Conservation (phyloP, 2,113 vertebrate species). For the Oplegnathus fasciatus region DNA sequence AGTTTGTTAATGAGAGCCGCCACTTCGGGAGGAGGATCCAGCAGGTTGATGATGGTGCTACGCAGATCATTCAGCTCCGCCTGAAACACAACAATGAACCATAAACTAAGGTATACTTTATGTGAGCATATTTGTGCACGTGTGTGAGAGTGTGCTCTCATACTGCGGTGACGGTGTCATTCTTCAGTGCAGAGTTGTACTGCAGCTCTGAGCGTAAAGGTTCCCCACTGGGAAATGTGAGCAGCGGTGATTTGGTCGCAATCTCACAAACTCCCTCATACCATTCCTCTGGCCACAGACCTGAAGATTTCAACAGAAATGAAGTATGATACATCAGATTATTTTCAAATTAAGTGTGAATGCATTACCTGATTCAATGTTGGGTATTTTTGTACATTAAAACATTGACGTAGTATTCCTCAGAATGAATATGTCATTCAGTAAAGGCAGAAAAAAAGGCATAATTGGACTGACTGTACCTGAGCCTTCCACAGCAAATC, state of each 20-base stretch:
- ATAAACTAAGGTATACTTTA: neutral
- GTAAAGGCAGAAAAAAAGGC: neutral
- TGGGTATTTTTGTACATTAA: neutral
- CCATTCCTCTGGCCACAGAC: slow-evolving; percentile 99
- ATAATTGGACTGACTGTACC: slow-evolving; percentile 79
- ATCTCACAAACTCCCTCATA: slow-evolving; percentile 99
- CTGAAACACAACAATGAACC: slow-evolving; percentile 71
- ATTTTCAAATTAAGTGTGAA: neutral
- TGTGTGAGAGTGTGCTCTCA: neutral
- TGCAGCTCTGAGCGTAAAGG: slow-evolving; percentile 97
- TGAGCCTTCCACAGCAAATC: slow-evolving; percentile 98
- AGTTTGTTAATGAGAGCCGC: slow-evolving; percentile 95
- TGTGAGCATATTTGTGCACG: neutral
- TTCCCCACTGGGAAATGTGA: slow-evolving; percentile 97
- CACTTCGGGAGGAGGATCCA: slow-evolving; percentile 96
- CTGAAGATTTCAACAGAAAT: slow-evolving; percentile 72
- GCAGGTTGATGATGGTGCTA: slow-evolving; percentile 95
- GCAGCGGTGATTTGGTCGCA: slow-evolving; percentile 95
- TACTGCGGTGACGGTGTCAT: slow-evolving; percentile 96
- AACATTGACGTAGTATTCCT: neutral
- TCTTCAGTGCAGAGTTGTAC: slow-evolving; percentile 99
- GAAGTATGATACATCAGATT: neutral
- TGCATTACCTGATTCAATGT: too few species aligned
- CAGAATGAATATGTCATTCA: too few species aligned
- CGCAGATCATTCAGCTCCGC: slow-evolving; percentile 95